Conservation (phyloP, 2,888 invertebrate genomes). For the Lagria hirta region DNA sequence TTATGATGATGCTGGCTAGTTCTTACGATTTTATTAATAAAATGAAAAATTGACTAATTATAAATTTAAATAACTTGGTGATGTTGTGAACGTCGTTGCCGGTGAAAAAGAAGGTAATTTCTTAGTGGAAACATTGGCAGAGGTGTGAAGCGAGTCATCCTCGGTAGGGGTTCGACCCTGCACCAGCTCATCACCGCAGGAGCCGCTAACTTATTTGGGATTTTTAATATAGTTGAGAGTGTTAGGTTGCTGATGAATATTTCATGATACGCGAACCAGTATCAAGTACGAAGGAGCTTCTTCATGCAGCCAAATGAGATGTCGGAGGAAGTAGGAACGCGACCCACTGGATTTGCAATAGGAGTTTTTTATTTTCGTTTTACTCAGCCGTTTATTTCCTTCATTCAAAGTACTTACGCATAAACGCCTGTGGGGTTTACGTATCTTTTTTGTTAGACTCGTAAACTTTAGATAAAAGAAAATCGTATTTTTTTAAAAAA, state of each 20-base stretch:
- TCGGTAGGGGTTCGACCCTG: conserved; percentile 43
- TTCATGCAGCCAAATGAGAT: conserved; percentile 49
- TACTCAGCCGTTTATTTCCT: conserved; percentile 49
- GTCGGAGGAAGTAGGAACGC: conserved; percentile 46
- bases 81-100: conserved; percentile 21
- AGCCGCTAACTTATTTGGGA: conserved; percentile 52
- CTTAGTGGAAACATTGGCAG: conserved; percentile 16
- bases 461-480: too few species aligned
- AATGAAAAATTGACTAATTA: conserved; percentile 28
- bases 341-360: conserved; percentile 49
- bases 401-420: conserved; percentile 50
- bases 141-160: conserved; percentile 42
- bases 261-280: conserved; percentile 55
- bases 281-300: conserved; percentile 45
- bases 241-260: conserved; percentile 55
- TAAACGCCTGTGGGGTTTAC: conserved; percentile 53
- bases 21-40: conserved; percentile 16
- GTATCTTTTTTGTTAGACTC: conserved; percentile 53
- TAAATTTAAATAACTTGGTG: conserved; percentile 26
- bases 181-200: conserved; percentile 39
- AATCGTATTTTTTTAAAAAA: too few species aligned
- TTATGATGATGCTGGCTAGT: too few species aligned
- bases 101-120: conserved; percentile 26
- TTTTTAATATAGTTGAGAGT: conserved; percentile 56
- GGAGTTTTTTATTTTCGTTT: conserved; percentile 51